Evolutionary conservation across 2,113 vertebrate genomes (phyloP), one percentile per base, ranked within the genome.

Genomic region (Forbesichthys papilliferus): DNA sequence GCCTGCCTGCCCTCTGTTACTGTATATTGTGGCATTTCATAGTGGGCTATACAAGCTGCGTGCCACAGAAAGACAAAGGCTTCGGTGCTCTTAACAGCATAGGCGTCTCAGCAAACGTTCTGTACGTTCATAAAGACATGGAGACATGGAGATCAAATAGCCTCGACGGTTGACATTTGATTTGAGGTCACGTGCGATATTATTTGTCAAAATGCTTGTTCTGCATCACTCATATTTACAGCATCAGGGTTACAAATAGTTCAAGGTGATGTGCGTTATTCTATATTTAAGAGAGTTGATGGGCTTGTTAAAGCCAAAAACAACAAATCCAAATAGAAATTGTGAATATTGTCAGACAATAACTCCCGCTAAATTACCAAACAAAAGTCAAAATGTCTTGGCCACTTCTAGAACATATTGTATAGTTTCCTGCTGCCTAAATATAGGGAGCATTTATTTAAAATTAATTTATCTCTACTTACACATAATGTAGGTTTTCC

Each of bases 361-460:
- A 27, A 27, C 27, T 2, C 27, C 27, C 1, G 27, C 27, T 27
- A 27, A 27, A 3, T 27, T 1, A 27, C 27, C 27, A 42, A 42
- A 42, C 36, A 6, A 6, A 42, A 42, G 7, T 7, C 36, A 0
- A 6, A 6, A 2, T 8, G 4, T 42, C 36, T 8, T 42, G 36
- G 36, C 36, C 36, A 42, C 36, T 42, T 6, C 36, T 6, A 5
- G 27, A 27, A 27, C 27, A 27, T 8, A 42, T 42, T 42, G 36
- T 42, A 27, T 27, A 27, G 27, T 42, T 5, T 42, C 36, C 36
- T 8, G 4, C 52, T 54, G 27, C 27, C 27, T 11, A 47, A 55
- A 56, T 54, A 54, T 71, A 75, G 68, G 77, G 68, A 69, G 69
- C 75, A 56, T 36, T 66, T 54, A 61, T 64, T 58, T 65, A 70